Evolutionary conservation across 2,113 vertebrate species (phyloP), one percentile per base, ranked within the genome.

Genomic region (Tachysurus fulvidraco): DNA sequence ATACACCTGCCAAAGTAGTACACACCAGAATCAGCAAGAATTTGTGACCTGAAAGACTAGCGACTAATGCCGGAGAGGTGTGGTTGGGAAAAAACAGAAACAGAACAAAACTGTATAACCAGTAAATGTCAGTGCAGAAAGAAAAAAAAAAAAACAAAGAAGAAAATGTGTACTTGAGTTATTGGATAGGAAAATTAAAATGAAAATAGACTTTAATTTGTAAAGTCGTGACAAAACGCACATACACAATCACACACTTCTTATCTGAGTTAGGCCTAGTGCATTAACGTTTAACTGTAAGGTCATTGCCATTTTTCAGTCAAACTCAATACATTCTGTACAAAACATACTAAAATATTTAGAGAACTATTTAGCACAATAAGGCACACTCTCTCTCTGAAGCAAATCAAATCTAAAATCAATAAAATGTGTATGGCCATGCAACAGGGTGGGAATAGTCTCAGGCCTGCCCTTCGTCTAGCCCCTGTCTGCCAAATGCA

Each of bases 381-480:
- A 41, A 67, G 59, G 19, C 28, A 46, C 54, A 52, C 50, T 52
- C 55, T 55, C 19, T 54, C 12, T 73, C 23, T 71, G 86, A 87
- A 86, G 74, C 80, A 10, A 85, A 90, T 54, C 82, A 90, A 89
- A 85, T 77, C 57, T 28, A 65, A 87, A 86, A 91, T 88, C 64
- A 90, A 87, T 86, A 76, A 91, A 89, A 88, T 88, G 83, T 83
- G 79, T 89, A 89, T 88, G 86, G 52, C 90, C 87, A 89, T 88
- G 87, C 65, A 67, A 85, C 23, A 67, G 55, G 74, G 55, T 81
- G 86, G 50, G 93, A 93, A 93, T 93, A 94, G 92, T 93, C 93
- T 92, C 95, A 94, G 95, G 95, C 96, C 94, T 95, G 95, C 92
- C 93, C 94, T 96, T 95, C 95, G 94, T 90, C 79, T 90, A 92